Evolutionary conservation across 2,888 invertebrate species (phyloP), one percentile per base, ranked within the genome.

Genomic region (Sesia apiformis): DNA sequence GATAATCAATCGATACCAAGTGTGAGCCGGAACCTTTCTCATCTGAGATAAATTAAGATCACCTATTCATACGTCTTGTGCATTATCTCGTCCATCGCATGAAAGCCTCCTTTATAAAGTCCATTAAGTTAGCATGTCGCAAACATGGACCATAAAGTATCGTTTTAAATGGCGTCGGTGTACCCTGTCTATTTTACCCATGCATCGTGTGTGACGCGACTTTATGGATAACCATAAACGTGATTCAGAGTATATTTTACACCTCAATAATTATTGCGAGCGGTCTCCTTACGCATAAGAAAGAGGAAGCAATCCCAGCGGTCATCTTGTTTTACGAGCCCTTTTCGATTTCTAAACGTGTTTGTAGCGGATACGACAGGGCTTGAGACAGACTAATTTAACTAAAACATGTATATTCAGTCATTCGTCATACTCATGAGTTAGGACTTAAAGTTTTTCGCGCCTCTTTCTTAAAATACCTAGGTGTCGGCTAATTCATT

Each of bases 31-130:
- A 80, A 81, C 78, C 78, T 76, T 74, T 79, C 79, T 75, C 74
- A 57, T 57, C 57, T 52, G 54, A 75, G 77, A 80, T 85, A 84
- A 85, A 84, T 87, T 85, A 86, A 85, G 83, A 86, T 81, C 84
- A 84, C 79, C 87, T 78, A 87, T 88, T 87, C 84, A 88, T 78
- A 76, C 66, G 85, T 84, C 84, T 71, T 72, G 69, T 65, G 72
- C 73, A 78, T 82, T 84, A 84, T 83, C 83, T 79, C 67, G 65
- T 46, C 57, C 69, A 79, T 79, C 82, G 77, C 73, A 76, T 77
- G 77, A 82, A 80, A 81, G 76, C 76, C 70, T 80, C 74, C 71
- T 76, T 70, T 77, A 76, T 78, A 78, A 74, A 78, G 72, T 80
- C 81, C 81, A 84, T 85, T 84, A 83, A 78, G 69, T 70, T 71